phyloP scores from a whole-genome alignment of 2,797 vertebrate genomes.

The Dryobates pubescens region DNA sequence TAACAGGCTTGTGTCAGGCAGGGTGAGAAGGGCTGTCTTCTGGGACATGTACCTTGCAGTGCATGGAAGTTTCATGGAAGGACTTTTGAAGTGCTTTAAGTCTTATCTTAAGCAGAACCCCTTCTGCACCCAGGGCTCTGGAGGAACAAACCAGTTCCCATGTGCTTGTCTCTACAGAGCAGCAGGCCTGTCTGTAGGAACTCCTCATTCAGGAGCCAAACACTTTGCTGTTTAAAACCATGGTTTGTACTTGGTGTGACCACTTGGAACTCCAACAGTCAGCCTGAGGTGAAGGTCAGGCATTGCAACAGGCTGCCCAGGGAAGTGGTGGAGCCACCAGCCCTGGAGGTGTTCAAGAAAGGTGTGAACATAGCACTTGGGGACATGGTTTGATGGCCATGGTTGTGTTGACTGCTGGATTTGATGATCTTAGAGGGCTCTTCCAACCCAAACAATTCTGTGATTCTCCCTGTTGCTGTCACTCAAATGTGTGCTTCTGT shows the following conservation, averaged over 20 bases:
- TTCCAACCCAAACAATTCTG: no score
- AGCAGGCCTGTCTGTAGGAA: background rate
- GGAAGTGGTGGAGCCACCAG: no score
- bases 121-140: background rate
- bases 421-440: no score
- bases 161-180: background rate
- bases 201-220: background rate
- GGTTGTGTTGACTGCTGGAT: no score
- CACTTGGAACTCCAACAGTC: background rate
- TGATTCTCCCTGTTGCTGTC: background rate
- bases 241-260: background rate
- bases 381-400: no score
- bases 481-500: accelerated
- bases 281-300: background rate
- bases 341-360: no score
- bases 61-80: background rate
- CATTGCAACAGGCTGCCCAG: no score
- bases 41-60: accelerated
- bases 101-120: background rate
- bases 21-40: background rate
- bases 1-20: background rate
- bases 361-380: no score
- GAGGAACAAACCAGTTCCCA: accelerated
- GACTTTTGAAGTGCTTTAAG: background rate
- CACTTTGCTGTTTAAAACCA: background rate